Evolutionary conservation across 1,140 invertebrate genomes (phyloP), one percentile per base, ranked within the genome.

Genomic region (Papilio dardanus): DNA sequence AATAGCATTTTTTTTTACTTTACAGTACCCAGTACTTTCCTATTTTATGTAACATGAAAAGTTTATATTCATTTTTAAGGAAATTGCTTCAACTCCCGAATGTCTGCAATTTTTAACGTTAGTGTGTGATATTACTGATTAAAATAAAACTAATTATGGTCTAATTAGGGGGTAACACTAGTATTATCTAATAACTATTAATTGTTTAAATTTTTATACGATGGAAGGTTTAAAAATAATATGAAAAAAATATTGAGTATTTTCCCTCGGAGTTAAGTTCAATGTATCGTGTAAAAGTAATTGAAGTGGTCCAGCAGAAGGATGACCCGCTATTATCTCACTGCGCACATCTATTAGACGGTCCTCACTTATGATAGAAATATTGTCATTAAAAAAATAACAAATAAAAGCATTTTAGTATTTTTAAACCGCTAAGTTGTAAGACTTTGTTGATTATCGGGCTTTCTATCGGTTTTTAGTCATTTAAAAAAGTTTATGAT

Each of bases 211-310:
- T 62, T 28, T 62, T 28, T 62, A n/a, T n/a, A n/a, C n/a, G 12
- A 62, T 14, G 24, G 21, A 28, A 30, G n/a, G n/a, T n/a, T n/a
- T 21, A 10, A 28, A 62, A 30, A 28, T 62, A 28, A 62, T 62
- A 3, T 62, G 24, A 62, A 28, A 1, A 62, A 62, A 28, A n/a
- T n/a, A n/a, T n/a, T n/a, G n/a, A n/a, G n/a, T 62, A 62, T 62
- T 28, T 62, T 62, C 3, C n/a, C 21, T 58, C 16, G 8, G 1
- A 62, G 21, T 50, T 50, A 62, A 28, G 54, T 30, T 62, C 54
- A 62, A 62, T 62, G 54, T 62, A 62, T 62, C 12, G 19, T 21
- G 50, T 58, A 24, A 58, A 58, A 24, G 50, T 58, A 28, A 62
- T 62, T 62, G 24, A 62, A 62, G 54, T 62, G 54, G 10, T 62